Conservation (phyloP, 2,888 invertebrate genomes). For the Diarsia rubi region DNA sequence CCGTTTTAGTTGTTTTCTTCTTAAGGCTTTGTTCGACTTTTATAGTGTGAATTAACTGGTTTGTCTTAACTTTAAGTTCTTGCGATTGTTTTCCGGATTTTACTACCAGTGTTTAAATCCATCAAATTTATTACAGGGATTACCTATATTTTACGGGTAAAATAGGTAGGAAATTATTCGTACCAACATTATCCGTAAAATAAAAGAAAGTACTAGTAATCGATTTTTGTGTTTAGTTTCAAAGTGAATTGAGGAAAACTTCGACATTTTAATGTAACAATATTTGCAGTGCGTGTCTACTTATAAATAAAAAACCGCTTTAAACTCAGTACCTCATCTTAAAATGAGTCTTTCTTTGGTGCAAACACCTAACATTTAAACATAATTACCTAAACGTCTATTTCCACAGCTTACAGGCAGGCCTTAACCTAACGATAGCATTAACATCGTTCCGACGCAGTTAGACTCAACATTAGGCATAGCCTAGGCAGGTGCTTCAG, state of each 20-base stretch:
- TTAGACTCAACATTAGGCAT: constrained; percentile 40
- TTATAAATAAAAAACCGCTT: background rate
- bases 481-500: constrained; percentile 41
- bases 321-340: background rate
- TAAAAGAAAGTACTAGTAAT: background rate
- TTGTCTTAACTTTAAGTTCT: background rate
- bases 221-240: background rate
- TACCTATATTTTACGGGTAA: too few relatives aligned
- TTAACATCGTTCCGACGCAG: constrained; percentile 31
- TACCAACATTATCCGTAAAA: background rate
- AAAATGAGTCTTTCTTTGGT: background rate
- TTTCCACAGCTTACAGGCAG: background rate
- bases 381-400: constrained; percentile 20
- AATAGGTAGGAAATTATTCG: too few relatives aligned
- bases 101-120: too few relatives aligned
- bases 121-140: background rate
- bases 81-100: background rate
- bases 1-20: constrained; percentile 37
- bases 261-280: background rate
- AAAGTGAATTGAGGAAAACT: background rate
- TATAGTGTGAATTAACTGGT: background rate
- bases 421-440: constrained; percentile 41
- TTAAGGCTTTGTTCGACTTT: constrained; percentile 30
- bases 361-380: background rate
- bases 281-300: too few relatives aligned